A percentile compares a stretch with the other conserved stretches of the same genome.
These are phyloP conservation scores for Peromyscus maniculatus DNA, from an alignment of 2,113 vertebrate genomes.

Conservation along the genomic window DNA sequence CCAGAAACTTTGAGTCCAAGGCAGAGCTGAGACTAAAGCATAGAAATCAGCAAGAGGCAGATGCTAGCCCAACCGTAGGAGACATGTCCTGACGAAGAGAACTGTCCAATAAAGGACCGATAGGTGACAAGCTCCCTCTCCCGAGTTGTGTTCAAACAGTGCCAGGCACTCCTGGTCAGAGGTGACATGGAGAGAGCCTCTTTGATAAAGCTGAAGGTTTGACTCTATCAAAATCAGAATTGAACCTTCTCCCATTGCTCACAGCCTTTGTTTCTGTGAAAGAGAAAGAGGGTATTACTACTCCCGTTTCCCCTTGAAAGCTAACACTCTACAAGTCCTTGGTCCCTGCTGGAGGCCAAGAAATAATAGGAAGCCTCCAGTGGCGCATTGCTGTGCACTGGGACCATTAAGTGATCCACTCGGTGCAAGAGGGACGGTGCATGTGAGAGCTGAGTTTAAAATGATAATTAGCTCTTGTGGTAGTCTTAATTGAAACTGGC, in stretches of 20 bases:
- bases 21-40: not conserved
- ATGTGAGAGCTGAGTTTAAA: conserved; percentile 63
- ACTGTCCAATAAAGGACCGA: not conserved
- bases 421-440: conserved; percentile 44
- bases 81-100: not conserved
- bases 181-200: not conserved
- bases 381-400: conserved; percentile 33
- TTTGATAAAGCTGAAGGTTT: conserved; percentile 51
- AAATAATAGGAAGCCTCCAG: conserved; percentile 72
- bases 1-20: not conserved
- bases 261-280: conserved; percentile 72
- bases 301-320: conserved; percentile 65
- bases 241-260: not conserved
- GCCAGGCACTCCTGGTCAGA: conserved; percentile 57
- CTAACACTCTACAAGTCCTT: conserved; percentile 54
- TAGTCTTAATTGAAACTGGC: conserved; percentile 81
- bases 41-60: conserved; percentile 22
- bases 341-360: conserved; percentile 74
- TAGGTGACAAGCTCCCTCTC: conserved; percentile 37
- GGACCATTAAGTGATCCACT: conserved; percentile 66
- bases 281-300: conserved; percentile 24
- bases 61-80: not conserved
- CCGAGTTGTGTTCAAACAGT: conserved; percentile 56
- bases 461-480: conserved; percentile 74
- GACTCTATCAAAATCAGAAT: conserved; percentile 61